Evolutionary conservation across 2,113 vertebrate species (phyloP).

Genomic region (Pseudolaguvia tuberculata): DNA sequence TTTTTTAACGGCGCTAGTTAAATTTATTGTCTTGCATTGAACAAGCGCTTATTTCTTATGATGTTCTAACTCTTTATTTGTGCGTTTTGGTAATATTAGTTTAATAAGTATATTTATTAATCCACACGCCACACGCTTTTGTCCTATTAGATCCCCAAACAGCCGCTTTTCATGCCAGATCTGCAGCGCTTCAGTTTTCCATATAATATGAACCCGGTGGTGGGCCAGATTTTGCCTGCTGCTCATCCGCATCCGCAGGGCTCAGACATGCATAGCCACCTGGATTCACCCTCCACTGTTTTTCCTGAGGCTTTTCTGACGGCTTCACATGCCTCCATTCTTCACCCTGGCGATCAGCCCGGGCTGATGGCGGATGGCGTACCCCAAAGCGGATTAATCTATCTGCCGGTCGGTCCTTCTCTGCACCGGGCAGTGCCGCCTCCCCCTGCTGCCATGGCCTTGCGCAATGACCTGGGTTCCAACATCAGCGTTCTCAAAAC

Average conservation of each 20-base stretch:
- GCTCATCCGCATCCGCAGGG: constrained; percentile 72
- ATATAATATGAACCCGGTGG: constrained; percentile 85
- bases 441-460: constrained; percentile 85
- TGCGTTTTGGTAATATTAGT: not conserved
- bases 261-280: constrained; percentile 61
- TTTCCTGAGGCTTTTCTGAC: constrained; percentile 61
- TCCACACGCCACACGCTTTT: constrained; percentile 7
- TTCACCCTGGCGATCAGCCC: constrained; percentile 59
- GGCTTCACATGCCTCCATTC: constrained; percentile 56
- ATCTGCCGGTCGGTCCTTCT: constrained; percentile 46
- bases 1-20: not conserved
- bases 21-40: not conserved
- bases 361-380: constrained; percentile 50
- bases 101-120: not conserved
- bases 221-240: constrained; percentile 74
- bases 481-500: constrained; percentile 96
- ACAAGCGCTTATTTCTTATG: not conserved
- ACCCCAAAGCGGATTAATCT: constrained; percentile 48
- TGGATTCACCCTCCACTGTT: constrained; percentile 70
- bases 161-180: constrained; percentile 73
- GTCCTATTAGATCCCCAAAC: constrained; percentile 48
- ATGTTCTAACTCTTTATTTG: not conserved
- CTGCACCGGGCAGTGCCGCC: constrained; percentile 55
- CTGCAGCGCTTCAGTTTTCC: constrained; percentile 75
- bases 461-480: constrained; percentile 93